phyloP scores from a whole-genome alignment of 2,113 vertebrate species.

The Epinephelus moara region DNA sequence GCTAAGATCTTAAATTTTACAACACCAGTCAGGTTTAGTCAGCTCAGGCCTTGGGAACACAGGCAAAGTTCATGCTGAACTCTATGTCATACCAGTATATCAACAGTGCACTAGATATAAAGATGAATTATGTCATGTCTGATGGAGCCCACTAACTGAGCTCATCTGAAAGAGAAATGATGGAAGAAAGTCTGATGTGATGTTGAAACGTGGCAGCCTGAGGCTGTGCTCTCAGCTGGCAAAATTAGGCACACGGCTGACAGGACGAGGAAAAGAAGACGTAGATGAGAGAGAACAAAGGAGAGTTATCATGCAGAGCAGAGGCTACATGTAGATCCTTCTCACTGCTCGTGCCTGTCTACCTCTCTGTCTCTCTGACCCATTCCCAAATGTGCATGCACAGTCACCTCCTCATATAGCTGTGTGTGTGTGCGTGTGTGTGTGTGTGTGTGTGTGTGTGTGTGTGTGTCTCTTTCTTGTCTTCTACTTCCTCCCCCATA shows the following conservation, averaged over 20 bases:
- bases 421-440: not conserved
- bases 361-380: conserved; percentile 53
- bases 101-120: conserved; percentile 11
- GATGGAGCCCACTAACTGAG: conserved; percentile 34
- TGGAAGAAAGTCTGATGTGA: conserved; percentile 52
- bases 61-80: not conserved
- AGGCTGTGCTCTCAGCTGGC: conserved; percentile 74
- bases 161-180: conserved; percentile 43
- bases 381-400: conserved; percentile 59
- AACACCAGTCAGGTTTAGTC: not conserved
- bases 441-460: conserved; percentile 21
- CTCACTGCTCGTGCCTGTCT: conserved; percentile 51
- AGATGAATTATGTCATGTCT: conserved; percentile 45
- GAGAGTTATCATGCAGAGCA: conserved; percentile 54
- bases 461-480: conserved; percentile 40
- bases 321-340: conserved; percentile 55
- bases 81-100: not conserved
- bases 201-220: conserved; percentile 57
- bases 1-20: not conserved
- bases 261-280: conserved; percentile 47
- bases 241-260: conserved; percentile 62
- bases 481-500: conserved; percentile 53
- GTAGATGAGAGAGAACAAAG: conserved; percentile 56
- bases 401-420: conserved; percentile 56
- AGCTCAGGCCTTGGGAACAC: not conserved